Conservation (phyloP, 2,113 vertebrate genomes). For the Psilopogon haemacephalus region DNA sequence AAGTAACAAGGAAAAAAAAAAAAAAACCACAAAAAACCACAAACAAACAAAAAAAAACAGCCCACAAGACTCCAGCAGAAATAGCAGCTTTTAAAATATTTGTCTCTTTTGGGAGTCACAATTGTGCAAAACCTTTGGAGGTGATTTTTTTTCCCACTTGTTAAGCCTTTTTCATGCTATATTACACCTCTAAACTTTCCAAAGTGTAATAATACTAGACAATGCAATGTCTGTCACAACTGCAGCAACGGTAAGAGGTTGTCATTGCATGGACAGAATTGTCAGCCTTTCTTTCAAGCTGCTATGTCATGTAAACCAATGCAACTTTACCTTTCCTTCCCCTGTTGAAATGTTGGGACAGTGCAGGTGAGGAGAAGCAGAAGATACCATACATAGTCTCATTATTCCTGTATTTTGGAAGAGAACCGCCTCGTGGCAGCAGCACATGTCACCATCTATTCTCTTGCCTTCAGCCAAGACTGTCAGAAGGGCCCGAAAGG, state of each 20-base stretch:
- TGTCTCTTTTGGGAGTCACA: neutral
- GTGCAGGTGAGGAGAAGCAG: neutral
- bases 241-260: neutral
- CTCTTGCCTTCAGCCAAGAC: neutral
- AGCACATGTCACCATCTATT: fast-evolving
- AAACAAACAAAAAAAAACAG: neutral
- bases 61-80: neutral
- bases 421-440: neutral
- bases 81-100: neutral
- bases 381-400: neutral
- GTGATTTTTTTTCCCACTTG: neutral
- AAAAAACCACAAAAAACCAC: too few relatives aligned
- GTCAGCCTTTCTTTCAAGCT: neutral
- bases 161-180: neutral
- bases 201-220: neutral
- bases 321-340: neutral
- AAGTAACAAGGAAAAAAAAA: neutral
- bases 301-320: neutral
- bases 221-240: neutral
- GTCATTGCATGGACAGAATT: neutral
- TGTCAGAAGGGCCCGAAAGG: neutral
- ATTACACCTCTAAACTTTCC: neutral
- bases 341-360: fast-evolving
- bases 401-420: neutral
- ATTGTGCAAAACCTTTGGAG: neutral